Evolutionary conservation across 2,888 invertebrate species (phyloP).

Genomic region (Dasysyrphus albostriatus): DNA sequence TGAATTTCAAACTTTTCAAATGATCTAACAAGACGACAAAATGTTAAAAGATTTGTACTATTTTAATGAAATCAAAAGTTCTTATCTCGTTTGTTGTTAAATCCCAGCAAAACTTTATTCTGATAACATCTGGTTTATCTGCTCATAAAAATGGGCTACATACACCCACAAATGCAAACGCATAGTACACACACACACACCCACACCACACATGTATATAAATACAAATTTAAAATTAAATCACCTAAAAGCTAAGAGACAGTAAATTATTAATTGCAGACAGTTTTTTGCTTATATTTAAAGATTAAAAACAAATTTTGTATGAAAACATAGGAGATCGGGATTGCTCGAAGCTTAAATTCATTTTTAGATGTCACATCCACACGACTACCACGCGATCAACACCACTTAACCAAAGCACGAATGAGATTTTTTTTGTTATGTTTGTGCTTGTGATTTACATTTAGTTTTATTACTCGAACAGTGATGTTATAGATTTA

Average conservation of each 20-base stretch:
- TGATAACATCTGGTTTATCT: slow-evolving; percentile 61
- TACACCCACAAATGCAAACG: background rate
- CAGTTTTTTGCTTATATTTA: background rate
- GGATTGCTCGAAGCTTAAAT: slow-evolving; percentile 29
- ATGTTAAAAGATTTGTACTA: background rate
- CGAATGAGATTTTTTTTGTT: background rate
- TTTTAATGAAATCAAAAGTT: background rate
- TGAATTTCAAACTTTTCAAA: background rate
- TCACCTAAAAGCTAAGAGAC: slow-evolving; percentile 9
- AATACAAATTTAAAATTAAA: slow-evolving; percentile 28
- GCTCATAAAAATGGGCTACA: slow-evolving; percentile 25
- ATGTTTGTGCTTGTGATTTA: background rate
- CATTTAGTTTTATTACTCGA: background rate
- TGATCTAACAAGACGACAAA: slow-evolving; percentile 19
- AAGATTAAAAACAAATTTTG: slow-evolving; percentile 35
- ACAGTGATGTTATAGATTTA: slow-evolving; percentile 25
- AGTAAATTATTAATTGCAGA: slow-evolving; percentile 36
- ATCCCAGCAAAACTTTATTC: slow-evolving; percentile 31
- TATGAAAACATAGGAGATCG: slow-evolving; percentile 20
- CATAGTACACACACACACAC: slow-evolving; percentile 28
- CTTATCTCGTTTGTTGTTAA: slow-evolving; percentile 48
- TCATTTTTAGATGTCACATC: slow-evolving; percentile 47
- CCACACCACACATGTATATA: background rate
- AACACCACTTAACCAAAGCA: slow-evolving; percentile 26
- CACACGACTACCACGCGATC: slow-evolving; percentile 56